Base-by-base conservation (phyloP, 2,797 vertebrate genomes). In the Phaenicophaeus curvirostris region DNA sequence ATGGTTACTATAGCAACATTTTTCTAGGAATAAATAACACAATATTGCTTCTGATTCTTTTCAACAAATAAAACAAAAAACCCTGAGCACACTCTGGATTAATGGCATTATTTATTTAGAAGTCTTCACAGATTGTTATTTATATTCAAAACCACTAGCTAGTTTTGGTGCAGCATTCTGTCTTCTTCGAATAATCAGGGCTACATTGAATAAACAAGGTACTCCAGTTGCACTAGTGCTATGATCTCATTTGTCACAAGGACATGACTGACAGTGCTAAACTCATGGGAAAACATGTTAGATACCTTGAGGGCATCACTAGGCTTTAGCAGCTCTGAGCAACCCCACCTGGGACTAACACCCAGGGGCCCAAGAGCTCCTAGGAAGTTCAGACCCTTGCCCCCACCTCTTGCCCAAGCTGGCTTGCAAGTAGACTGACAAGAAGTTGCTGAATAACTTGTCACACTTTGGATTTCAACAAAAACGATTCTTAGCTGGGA, bases 1-100 rank as follows among this genome's bases (percentile, higher is more conserved):
- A 89, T 6, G n/a, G 98, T 98, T 97, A 95, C 97, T 97, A 98
- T 98, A 97, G 97, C 91, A 97, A 98, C 96, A 42, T 96, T 96
- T 95, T 96, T 96, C 93, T 90, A 94, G 94, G 81, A 96, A 95
- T 96, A 97, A 97, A 96, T 89, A 97, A 93, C 92, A 92, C 85
- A 84, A 88, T 81, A 92, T 87, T 51, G 42, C 88, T 97, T 96
- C 92, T 46, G 84, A 96, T 88, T 89, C 84, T 63, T 89, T 95
- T 90, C 92, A 87, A 93, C 73, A 91, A 96, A 97, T 84, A 92
- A 90, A 97, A 77, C 55, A 90, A 88, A 81, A 66, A 89, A 81
- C 39, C 9, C 13, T 0, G 5, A 95, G 86, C 89, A 39, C 58
- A 54, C 35, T 63, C 74, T 91, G 77, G 68, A 97, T 97, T 97